A percentile compares a stretch with the other conserved stretches of the same genome.
These are phyloP conservation scores for Pentalonia nigronervosa DNA, from an alignment of 1,140 invertebrate species.

Conservation along the genomic window DNA sequence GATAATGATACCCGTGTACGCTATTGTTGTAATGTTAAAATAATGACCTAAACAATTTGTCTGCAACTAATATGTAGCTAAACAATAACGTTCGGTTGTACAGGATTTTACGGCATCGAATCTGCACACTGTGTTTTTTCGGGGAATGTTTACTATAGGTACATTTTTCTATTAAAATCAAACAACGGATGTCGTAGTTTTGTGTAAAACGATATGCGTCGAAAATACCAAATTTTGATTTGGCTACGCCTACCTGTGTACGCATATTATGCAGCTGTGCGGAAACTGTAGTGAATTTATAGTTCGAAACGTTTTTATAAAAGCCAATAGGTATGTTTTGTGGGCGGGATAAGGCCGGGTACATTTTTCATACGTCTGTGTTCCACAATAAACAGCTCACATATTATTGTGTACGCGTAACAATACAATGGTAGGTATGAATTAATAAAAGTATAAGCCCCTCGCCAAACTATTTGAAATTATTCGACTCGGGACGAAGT, in stretches of 20 bases:
- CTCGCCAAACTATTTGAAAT: not conserved
- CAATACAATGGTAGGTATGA: not conserved
- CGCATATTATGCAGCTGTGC: not conserved
- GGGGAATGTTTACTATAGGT: not conserved
- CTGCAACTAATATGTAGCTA: no score
- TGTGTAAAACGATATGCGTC: not conserved
- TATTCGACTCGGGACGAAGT: not conserved
- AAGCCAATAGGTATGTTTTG: not conserved
- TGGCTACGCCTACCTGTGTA: no score
- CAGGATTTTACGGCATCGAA: not conserved
- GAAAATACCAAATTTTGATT: not conserved
- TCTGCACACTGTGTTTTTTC: not conserved
- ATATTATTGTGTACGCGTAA: no score
- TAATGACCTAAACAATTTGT: no score
- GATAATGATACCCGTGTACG: no score
- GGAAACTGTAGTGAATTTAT: not conserved
- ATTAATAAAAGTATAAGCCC: not conserved
- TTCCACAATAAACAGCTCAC: no score
- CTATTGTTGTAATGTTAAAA: no score
- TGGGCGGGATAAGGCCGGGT: not conserved
- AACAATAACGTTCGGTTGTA: not conserved
- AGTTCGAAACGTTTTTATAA: not conserved
- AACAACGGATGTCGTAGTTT: not conserved
- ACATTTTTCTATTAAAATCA: not conserved
- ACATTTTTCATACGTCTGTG: not conserved